Conservation (phyloP, 2,113 vertebrate genomes). For the Cololabis saira region DNA sequence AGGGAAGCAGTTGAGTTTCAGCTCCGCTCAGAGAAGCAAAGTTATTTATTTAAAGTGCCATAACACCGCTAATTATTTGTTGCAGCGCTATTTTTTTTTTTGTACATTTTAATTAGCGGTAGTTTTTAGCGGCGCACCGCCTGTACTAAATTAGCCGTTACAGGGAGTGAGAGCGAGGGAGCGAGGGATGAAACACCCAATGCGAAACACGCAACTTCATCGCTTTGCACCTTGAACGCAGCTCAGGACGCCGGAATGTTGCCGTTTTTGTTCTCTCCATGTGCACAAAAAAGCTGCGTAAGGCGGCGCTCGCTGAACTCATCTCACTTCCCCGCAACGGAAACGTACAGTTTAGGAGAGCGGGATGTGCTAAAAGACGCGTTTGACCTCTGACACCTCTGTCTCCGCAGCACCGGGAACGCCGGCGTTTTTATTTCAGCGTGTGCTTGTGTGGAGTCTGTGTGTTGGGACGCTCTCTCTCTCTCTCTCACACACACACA, state of each 20-base stretch:
- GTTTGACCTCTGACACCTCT: slow-evolving; percentile 68
- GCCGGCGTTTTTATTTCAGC: slow-evolving; percentile 4
- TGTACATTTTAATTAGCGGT: slow-evolving; percentile 80
- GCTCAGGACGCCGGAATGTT: slow-evolving; percentile 44
- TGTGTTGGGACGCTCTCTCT: slow-evolving; percentile 15
- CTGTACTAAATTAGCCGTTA: slow-evolving; percentile 76
- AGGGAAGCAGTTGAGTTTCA: slow-evolving; percentile 52
- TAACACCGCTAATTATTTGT: slow-evolving; percentile 82
- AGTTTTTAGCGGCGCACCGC: slow-evolving; percentile 68
- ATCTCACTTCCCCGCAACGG: neutral
- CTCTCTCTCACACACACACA: slow-evolving; percentile 7
- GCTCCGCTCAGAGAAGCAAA: slow-evolving; percentile 68
- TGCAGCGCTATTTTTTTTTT: slow-evolving; percentile 64
- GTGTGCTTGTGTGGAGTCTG: slow-evolving; percentile 21
- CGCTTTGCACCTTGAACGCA: slow-evolving; percentile 39
- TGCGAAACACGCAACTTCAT: slow-evolving; percentile 57
- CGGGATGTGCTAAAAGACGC: slow-evolving; percentile 1
- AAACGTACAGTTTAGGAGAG: slow-evolving; percentile 18
- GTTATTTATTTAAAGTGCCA: slow-evolving; percentile 74
- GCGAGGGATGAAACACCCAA: slow-evolving; percentile 39
- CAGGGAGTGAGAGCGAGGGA: slow-evolving; percentile 22
- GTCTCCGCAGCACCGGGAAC: neutral
- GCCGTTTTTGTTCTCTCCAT: slow-evolving; percentile 30
- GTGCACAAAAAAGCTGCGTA: neutral
- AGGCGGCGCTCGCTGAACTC: neutral